A percentile compares a stretch with the other conserved stretches of the same genome.
Conservation (phyloP, 2,888 invertebrate species). For the Gnatocerus cornutus region DNA sequence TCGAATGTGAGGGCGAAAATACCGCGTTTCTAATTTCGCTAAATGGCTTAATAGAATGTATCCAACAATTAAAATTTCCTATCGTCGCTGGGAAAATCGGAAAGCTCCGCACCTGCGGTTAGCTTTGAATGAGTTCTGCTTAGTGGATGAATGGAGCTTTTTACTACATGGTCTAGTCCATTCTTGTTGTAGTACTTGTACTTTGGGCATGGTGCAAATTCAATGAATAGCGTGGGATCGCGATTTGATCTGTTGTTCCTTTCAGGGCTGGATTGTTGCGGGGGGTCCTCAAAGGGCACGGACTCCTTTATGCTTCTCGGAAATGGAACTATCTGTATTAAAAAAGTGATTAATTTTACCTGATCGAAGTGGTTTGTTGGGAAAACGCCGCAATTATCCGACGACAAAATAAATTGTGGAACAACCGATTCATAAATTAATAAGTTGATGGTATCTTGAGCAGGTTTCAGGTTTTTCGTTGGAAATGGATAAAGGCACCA, state of each 20-base stretch:
- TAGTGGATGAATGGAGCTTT: slow-evolving; percentile 37
- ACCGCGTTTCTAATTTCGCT: slow-evolving; percentile 32
- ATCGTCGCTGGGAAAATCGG: slow-evolving; percentile 28
- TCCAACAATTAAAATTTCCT: slow-evolving; percentile 27
- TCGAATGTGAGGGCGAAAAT: slow-evolving; percentile 35
- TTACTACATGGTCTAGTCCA: slow-evolving; percentile 41
- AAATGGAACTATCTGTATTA: too few species aligned
- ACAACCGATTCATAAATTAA: slow-evolving; percentile 37
- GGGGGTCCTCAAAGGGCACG: slow-evolving; percentile 37
- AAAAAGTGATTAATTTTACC: slow-evolving; percentile 14
- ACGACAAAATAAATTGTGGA: slow-evolving; percentile 33
- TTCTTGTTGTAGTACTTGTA: slow-evolving; percentile 44
- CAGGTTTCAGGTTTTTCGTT: slow-evolving; percentile 30
- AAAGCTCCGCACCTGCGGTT: slow-evolving; percentile 39
- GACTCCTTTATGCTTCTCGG: slow-evolving; percentile 25
- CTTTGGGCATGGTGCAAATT: slow-evolving; percentile 47
- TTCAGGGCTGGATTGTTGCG: slow-evolving; percentile 21
- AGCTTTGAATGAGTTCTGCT: slow-evolving; percentile 29
- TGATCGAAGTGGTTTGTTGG: background rate
- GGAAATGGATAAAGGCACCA: slow-evolving; percentile 34
- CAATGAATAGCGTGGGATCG: slow-evolving; percentile 48
- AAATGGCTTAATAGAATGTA: slow-evolving; percentile 30
- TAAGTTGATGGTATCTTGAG: slow-evolving; percentile 28
- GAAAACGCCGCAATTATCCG: slow-evolving; percentile 33
- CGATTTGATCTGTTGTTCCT: slow-evolving; percentile 42